A percentile compares a stretch with the other conserved stretches of the same genome.
phyloP scores from a whole-genome alignment of 1,140 invertebrate species.

The Heliconius himera region DNA sequence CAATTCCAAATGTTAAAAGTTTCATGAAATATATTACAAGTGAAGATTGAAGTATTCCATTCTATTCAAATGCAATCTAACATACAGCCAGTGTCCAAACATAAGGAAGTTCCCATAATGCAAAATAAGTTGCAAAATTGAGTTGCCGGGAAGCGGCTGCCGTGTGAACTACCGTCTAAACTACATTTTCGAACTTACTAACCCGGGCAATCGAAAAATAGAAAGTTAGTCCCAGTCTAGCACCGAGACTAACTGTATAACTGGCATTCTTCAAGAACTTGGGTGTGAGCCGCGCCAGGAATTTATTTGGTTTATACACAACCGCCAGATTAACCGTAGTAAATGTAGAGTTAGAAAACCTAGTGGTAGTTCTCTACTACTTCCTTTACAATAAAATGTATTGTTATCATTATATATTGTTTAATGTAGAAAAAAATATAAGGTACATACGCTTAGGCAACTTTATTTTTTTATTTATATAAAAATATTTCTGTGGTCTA shows the following conservation, averaged over 20 bases:
- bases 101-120: slow-evolving; percentile 58
- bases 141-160: slow-evolving; percentile 57
- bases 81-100: slow-evolving; percentile 48
- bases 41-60: slow-evolving; percentile 18
- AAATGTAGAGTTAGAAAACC: neutral
- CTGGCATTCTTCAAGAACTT: slow-evolving; percentile 74
- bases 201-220: slow-evolving; percentile 79
- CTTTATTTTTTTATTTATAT: too few species aligned
- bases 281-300: slow-evolving; percentile 61
- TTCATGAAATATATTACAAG: neutral
- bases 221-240: slow-evolving; percentile 63
- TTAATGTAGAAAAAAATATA: too few species aligned
- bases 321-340: slow-evolving; percentile 33
- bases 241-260: slow-evolving; percentile 72
- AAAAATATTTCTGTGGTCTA: too few species aligned
- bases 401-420: too few species aligned
- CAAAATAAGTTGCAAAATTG: slow-evolving; percentile 71
- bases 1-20: neutral
- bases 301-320: slow-evolving; percentile 67
- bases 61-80: slow-evolving; percentile 26
- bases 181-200: slow-evolving; percentile 75
- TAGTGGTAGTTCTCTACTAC: neutral
- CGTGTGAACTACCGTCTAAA: slow-evolving; percentile 68
- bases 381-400: neutral
- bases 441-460: too few species aligned